These are phyloP conservation scores for Tragelaphus eurycerus DNA, from an alignment of 2,797 vertebrate genomes.

Conservation along the genomic window DNA sequence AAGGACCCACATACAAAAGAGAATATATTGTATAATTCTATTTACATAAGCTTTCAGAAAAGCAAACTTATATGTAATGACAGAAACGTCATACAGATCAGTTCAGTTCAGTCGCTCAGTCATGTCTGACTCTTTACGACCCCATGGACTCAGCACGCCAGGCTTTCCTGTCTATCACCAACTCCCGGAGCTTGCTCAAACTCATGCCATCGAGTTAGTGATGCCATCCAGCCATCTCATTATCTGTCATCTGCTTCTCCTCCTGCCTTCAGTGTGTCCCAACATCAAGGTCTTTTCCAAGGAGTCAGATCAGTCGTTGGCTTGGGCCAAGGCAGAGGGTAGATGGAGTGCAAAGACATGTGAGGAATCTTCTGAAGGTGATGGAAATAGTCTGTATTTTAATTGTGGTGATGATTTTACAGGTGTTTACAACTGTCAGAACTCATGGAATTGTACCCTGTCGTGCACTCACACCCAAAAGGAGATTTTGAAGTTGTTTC, in stretches of 20 bases:
- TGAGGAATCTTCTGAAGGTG: neutral
- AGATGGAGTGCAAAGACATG: neutral
- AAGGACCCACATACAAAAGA: neutral
- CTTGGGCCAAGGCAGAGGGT: neutral
- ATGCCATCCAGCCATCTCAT: neutral
- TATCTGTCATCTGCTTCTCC: neutral
- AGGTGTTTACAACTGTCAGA: neutral
- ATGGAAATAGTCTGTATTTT: constrained; percentile 24
- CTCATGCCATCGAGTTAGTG: neutral
- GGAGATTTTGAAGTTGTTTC: neutral
- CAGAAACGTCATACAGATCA: neutral
- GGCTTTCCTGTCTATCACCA: neutral
- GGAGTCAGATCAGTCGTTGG: neutral
- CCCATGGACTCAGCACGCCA: neutral
- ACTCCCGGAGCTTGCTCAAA: neutral
- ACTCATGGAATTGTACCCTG: neutral
- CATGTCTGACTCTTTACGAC: neutral
- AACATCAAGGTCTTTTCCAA: neutral
- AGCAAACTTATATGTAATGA: neutral
- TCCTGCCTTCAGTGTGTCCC: neutral
- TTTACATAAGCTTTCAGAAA: constrained; percentile 25
- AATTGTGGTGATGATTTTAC: constrained; percentile 3
- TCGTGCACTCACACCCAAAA: neutral
- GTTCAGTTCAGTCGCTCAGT: neutral
- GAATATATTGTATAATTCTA: constrained; percentile 7